These are phyloP conservation scores for Crotalus helleri DNA, from an alignment of 2,113 vertebrate species.

Conservation along the genomic window DNA sequence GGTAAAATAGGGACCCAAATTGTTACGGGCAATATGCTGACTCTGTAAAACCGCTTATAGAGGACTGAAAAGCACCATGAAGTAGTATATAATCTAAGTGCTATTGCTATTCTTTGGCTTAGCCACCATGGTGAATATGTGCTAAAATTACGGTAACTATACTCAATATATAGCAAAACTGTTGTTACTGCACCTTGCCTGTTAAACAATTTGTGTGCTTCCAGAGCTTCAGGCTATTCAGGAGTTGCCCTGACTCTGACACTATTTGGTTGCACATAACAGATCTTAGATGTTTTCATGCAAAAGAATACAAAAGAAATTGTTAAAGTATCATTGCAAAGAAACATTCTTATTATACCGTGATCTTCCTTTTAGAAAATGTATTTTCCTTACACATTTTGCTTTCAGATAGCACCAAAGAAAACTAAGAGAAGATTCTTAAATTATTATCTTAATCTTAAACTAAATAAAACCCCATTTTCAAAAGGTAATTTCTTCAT, in stretches of 20 bases:
- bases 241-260: background rate
- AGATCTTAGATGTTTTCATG: background rate
- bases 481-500: background rate
- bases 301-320: slow-evolving; percentile 3
- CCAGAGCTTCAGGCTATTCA: background rate
- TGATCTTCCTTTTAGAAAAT: slow-evolving; percentile 18
- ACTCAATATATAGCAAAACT: background rate
- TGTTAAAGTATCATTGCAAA: background rate
- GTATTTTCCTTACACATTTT: slow-evolving; percentile 24
- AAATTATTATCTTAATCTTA: slow-evolving; percentile 8
- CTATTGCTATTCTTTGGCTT: background rate
- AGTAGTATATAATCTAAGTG: background rate
- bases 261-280: background rate
- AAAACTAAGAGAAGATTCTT: slow-evolving; percentile 16
- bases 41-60: background rate
- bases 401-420: background rate
- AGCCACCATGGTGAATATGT: background rate
- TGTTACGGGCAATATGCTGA: background rate
- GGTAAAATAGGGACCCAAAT: background rate
- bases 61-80: background rate
- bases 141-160: background rate
- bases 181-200: background rate
- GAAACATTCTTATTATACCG: background rate
- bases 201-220: too few relatives aligned
- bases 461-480: background rate